Percentiles rank a stretch among this genome's conserved stretches.
These are phyloP conservation scores for Empis livida DNA, from an alignment of 2,888 invertebrate genomes.

Conservation along the genomic window DNA sequence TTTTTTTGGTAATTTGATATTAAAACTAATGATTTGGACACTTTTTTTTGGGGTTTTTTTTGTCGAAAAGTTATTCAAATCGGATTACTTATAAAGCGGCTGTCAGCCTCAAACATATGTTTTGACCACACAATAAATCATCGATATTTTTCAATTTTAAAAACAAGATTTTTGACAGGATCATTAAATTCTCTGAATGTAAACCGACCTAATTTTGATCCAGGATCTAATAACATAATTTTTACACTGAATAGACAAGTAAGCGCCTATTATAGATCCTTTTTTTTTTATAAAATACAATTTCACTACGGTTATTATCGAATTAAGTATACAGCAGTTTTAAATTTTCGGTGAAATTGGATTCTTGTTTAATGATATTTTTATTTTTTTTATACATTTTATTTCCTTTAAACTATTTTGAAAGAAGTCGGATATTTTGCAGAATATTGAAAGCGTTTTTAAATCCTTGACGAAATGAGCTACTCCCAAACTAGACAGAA, in stretches of 20 bases:
- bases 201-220: too few species aligned
- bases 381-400: too few species aligned
- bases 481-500: conserved; percentile 11
- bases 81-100: conserved; percentile 11
- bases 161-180: conserved; percentile 5
- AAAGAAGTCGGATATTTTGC: too few species aligned
- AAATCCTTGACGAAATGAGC: conserved; percentile 12
- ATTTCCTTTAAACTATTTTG: too few species aligned
- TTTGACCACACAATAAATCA: conserved; percentile 38
- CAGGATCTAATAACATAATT: too few species aligned
- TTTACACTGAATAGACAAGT: neutral
- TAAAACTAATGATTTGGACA: conserved; percentile 1
- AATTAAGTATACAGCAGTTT: too few species aligned
- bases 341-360: too few species aligned
- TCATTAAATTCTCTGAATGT: conserved; percentile 3
- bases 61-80: neutral
- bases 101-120: conserved; percentile 37
- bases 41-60: neutral
- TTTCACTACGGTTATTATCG: too few species aligned
- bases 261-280: neutral
- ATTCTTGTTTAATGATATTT: too few species aligned
- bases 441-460: conserved; percentile 2
- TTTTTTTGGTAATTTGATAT: neutral
- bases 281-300: too few species aligned
- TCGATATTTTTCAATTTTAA: conserved; percentile 11